phyloP scores from a whole-genome alignment of 2,113 vertebrate genomes.

The Caranx ignobilis region DNA sequence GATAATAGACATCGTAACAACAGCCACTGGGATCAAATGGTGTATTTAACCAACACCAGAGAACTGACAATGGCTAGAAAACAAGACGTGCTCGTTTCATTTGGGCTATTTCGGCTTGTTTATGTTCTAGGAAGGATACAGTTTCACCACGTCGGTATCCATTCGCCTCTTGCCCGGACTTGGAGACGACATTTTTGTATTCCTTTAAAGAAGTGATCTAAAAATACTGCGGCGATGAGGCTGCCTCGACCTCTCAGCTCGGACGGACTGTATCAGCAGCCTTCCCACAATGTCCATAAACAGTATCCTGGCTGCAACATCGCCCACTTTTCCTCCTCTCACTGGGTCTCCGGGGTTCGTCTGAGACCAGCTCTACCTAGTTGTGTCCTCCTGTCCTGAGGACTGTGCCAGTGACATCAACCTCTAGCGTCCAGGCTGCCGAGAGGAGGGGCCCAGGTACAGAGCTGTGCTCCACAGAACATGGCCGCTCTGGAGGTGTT shows the following conservation, averaged over 20 bases:
- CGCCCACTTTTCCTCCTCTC: constrained; percentile 55
- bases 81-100: not conserved
- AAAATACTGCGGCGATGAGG: constrained; percentile 77
- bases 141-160: constrained; percentile 99
- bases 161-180: constrained; percentile 99
- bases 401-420: constrained; percentile 74
- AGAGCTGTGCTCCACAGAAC: constrained; percentile 38
- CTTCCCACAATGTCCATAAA: constrained; percentile 68
- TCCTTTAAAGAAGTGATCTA: constrained; percentile 75
- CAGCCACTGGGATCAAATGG: constrained; percentile 2
- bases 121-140: constrained; percentile 91
- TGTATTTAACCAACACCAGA: constrained; percentile 13
- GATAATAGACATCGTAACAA: not conserved
- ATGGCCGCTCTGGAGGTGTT: not conserved
- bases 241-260: constrained; percentile 51
- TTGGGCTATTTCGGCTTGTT: constrained; percentile 51
- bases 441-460: constrained; percentile 67
- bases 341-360: constrained; percentile 12
- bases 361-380: constrained; percentile 43
- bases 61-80: constrained; percentile 36
- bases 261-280: constrained; percentile 59
- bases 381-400: constrained; percentile 75
- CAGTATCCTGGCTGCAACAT: constrained; percentile 65
- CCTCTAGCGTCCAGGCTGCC: constrained; percentile 45
- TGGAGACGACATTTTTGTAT: constrained; percentile 94